A percentile compares a stretch with the other conserved stretches of the same genome.
These are phyloP conservation scores for Phengaris alcon DNA, from an alignment of 2,888 invertebrate genomes.

Conservation along the genomic window DNA sequence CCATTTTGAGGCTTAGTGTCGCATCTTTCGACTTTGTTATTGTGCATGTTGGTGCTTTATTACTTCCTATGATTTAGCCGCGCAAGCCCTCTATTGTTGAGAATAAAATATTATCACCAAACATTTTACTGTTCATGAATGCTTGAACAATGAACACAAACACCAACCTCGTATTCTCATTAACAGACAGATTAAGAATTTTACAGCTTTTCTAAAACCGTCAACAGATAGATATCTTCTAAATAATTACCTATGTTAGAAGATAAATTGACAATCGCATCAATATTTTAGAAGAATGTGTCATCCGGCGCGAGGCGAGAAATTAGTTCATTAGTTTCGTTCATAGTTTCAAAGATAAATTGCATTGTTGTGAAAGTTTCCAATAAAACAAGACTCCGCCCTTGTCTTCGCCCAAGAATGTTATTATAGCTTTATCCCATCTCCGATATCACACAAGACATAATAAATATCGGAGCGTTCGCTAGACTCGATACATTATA, in stretches of 20 bases:
- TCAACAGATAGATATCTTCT: not conserved
- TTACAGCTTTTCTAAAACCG: not conserved
- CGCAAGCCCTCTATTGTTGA: too few relatives aligned
- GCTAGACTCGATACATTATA: constrained; percentile 4
- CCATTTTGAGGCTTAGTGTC: not conserved
- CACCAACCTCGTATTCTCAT: too few relatives aligned
- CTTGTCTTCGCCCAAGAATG: not conserved
- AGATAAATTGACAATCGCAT: constrained; percentile 15
- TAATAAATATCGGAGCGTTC: constrained; percentile 20
- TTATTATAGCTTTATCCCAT: constrained; percentile 7
- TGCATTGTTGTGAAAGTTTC: constrained; percentile 1
- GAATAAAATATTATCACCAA: not conserved
- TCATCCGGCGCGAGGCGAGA: constrained; percentile 11
- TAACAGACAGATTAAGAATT: not conserved
- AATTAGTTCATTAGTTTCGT: constrained; percentile 1
- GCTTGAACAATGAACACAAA: not conserved
- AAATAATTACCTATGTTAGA: not conserved
- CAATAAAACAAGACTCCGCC: not conserved
- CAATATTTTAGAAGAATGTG: constrained; percentile 14
- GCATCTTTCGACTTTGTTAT: not conserved
- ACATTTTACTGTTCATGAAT: not conserved
- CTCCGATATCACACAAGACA: constrained; percentile 3
- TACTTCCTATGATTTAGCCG: not conserved
- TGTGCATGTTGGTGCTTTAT: not conserved
- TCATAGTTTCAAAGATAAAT: constrained; percentile 11